phyloP scores from a whole-genome alignment of 2,113 vertebrate species.

The Rhea americana region DNA sequence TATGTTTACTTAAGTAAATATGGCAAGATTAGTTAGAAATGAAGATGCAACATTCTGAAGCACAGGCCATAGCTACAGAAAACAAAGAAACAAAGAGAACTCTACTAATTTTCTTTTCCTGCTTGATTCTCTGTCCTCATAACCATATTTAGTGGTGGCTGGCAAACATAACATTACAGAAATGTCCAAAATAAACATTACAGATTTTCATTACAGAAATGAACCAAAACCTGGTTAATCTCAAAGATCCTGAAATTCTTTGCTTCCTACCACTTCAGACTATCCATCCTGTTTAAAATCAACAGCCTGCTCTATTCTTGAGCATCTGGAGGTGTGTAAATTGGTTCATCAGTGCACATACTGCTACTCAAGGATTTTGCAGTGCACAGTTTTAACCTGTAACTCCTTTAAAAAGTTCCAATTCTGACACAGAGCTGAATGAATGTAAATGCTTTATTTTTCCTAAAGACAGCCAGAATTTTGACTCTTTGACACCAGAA shows the following conservation, averaged over 20 bases:
- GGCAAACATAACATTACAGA: not conserved
- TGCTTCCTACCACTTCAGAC: not conserved
- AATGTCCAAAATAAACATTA: not conserved
- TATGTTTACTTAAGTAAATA: not conserved
- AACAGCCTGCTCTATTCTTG: not conserved
- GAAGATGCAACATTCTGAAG: not conserved
- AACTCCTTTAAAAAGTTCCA: not conserved
- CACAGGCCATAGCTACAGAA: not conserved
- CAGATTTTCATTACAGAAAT: too few relatives aligned
- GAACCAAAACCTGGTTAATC: not conserved
- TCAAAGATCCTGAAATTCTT: not conserved
- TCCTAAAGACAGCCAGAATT: not conserved
- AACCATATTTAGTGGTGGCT: not conserved
- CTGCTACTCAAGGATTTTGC: not conserved
- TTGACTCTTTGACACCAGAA: not conserved
- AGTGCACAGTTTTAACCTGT: not conserved
- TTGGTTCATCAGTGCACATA: not conserved
- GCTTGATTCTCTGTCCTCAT: not conserved
- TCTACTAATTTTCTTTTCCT: not conserved
- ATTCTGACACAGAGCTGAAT: not conserved
- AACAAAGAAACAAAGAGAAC: not conserved
- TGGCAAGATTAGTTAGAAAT: not conserved
- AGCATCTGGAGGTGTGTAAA: not conserved
- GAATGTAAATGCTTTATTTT: not conserved
- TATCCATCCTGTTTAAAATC: not conserved